Conservation (phyloP, 2,888 invertebrate genomes). For the Ophion obscuratus region DNA sequence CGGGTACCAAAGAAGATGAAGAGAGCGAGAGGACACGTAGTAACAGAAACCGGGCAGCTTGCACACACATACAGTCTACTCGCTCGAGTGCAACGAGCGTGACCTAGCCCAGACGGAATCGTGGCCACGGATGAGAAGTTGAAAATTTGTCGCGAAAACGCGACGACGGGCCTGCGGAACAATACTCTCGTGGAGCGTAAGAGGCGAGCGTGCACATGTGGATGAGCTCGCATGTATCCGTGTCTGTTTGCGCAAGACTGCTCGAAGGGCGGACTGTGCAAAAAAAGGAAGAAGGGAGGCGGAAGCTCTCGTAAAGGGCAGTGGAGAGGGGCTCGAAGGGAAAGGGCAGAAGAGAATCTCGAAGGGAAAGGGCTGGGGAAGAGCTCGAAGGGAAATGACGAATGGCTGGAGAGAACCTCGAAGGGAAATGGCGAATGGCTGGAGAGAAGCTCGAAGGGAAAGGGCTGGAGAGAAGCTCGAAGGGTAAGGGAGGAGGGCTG, state of each 20-base stretch:
- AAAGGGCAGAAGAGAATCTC: neutral
- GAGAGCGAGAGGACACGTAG: conserved; percentile 42
- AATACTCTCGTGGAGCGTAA: neutral
- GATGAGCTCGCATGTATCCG: conserved; percentile 5
- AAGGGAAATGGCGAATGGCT: neutral
- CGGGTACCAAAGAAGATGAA: conserved; percentile 12
- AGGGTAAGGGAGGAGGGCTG: neutral
- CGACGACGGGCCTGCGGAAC: conserved; percentile 35
- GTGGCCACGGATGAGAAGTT: conserved; percentile 39
- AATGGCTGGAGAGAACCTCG: too few species aligned
- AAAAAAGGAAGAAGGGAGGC: conserved; percentile 21
- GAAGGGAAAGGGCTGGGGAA: neutral
- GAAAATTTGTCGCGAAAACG: conserved; percentile 50
- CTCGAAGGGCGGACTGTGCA: conserved; percentile 10
- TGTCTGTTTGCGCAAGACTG: conserved; percentile 9
- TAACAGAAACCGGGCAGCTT: conserved; percentile 45
- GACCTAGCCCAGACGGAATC: conserved; percentile 25
- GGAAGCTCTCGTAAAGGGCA: neutral
- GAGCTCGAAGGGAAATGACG: neutral
- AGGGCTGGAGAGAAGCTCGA: conserved; percentile 40
- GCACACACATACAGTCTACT: neutral
- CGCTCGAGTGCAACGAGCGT: conserved; percentile 10
- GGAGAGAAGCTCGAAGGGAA: conserved; percentile 32
- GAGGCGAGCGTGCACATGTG: neutral
- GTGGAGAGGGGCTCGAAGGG: neutral